These are phyloP conservation scores for Osmerus eperlanus DNA, from an alignment of 2,113 vertebrate genomes.

Conservation along the genomic window DNA sequence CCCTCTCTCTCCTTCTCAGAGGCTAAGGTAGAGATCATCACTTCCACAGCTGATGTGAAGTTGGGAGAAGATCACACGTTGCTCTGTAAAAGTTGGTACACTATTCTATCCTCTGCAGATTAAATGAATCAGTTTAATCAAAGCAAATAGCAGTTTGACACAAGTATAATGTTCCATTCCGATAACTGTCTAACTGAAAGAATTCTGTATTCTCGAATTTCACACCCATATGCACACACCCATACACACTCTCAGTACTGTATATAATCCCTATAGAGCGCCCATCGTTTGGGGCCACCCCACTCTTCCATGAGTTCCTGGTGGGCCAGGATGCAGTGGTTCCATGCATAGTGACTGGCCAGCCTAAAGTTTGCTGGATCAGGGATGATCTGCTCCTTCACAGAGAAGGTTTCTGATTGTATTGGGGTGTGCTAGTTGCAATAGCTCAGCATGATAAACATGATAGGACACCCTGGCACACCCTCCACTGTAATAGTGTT, in stretches of 20 bases:
- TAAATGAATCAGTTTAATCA: not conserved
- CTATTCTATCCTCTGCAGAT: no score
- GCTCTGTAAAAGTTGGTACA: conserved; percentile 69
- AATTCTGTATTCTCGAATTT: no score
- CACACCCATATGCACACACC: not conserved
- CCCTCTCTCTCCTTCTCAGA: conserved; percentile 44
- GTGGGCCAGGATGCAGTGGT: conserved; percentile 49
- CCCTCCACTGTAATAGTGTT: no score
- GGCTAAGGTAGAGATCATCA: conserved; percentile 55
- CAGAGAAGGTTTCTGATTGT: not conserved
- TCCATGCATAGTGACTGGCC: conserved; percentile 62
- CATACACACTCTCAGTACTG: not conserved
- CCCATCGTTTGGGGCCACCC: conserved; percentile 52
- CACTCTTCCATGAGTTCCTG: conserved; percentile 68
- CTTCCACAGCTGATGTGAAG: conserved; percentile 35
- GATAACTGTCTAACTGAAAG: no score
- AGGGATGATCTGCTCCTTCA: conserved; percentile 18
- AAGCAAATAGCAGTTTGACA: not conserved
- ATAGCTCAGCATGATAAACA: not conserved
- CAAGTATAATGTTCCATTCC: no score
- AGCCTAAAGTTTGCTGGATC: conserved; percentile 61
- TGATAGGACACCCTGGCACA: no score
- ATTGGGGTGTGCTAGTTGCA: not conserved
- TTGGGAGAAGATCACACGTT: conserved; percentile 52
- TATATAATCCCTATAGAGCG: conserved; percentile 42